Base-by-base conservation (phyloP, 2,797 vertebrate genomes). In the Sciaenops ocellatus region DNA sequence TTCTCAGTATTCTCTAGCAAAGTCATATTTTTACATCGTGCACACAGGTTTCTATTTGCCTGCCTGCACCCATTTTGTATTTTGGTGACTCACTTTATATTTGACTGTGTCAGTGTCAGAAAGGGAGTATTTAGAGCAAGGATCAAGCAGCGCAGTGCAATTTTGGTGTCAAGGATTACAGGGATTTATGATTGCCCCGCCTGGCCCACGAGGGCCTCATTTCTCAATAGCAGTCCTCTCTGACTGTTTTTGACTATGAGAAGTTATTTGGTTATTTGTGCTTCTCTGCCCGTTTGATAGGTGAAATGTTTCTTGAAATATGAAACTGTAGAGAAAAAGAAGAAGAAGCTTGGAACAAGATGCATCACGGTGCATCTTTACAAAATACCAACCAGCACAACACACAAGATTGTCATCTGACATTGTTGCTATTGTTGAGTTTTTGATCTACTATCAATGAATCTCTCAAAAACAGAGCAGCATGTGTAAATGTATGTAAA, bases 81-180 rank as follows among this genome's bases (percentile, higher is more conserved):
- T 67, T 69, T 1, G 3, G 15, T 76, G 24, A 66, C 46, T 38
- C 64, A 67, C n/a, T 79, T 76, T 52, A 82, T 75, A 56, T 5
- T 51, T 56, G 66, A 69, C 62, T 56, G 65, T 61, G 69, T 75
- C n/a, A 72, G 30, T 44, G 51, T 61, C 55, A 42, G 34, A 56
- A 63, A 48, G 28, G 1, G 28, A 63, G 28, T 26, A 66, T 83
- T 85, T 69, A 65, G 50, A 77, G 56, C 16, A 56, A 76, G 78
- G 44, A 77, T 71, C 69, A 75, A 79, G 62, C n/a, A 30, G 26
- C 59, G 69, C 57, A 51, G 62, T 47, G 22, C 38, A 47, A 64
- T 71, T 76, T 71, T 65, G n/a, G 46, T 76, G 62, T 83, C 50
- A 68, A 61, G 44, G 69, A 86, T 83, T 71, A 83, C 38, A 30